Conservation (phyloP, 2,113 vertebrate species). For the Myrmecophaga tridactyla region DNA sequence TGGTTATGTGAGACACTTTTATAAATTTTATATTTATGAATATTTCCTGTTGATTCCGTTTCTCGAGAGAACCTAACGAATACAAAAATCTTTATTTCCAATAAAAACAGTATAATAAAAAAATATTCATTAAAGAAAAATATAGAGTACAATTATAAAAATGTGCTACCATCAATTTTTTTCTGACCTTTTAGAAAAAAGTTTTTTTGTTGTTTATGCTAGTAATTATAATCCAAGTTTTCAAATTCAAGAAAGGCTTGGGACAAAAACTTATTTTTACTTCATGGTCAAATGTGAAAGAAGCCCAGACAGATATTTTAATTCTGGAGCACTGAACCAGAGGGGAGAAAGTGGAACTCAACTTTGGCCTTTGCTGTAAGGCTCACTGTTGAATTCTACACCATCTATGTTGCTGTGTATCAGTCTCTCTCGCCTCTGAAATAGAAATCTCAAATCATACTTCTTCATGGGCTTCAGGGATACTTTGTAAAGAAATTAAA, state of each 20-base stretch:
- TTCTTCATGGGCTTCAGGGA: neutral
- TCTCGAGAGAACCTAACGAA: too few relatives aligned
- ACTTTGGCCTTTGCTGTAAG: neutral
- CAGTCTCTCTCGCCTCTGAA: neutral
- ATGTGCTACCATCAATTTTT: too few relatives aligned
- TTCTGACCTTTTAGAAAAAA: neutral
- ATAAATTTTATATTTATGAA: too few relatives aligned
- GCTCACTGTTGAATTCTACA: neutral
- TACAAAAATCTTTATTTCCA: slow-evolving; percentile 11
- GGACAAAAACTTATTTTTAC: neutral
- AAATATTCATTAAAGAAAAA: slow-evolving; percentile 58
- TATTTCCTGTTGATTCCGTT: too few relatives aligned
- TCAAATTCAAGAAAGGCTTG: neutral
- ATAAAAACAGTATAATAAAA: slow-evolving; percentile 25
- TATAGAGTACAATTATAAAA: neutral
- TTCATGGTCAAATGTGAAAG: neutral
- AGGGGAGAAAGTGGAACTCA: neutral
- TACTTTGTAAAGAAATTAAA: neutral
- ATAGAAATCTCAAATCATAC: neutral
- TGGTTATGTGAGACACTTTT: too few relatives aligned
- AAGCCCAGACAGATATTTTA: neutral
- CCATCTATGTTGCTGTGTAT: neutral
- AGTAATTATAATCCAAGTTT: neutral
- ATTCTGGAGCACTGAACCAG: neutral
- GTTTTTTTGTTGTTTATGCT: neutral